Evolutionary conservation across 2,888 invertebrate genomes (phyloP), one percentile per base, ranked within the genome.

Genomic region (Helicoverpa assulta): DNA sequence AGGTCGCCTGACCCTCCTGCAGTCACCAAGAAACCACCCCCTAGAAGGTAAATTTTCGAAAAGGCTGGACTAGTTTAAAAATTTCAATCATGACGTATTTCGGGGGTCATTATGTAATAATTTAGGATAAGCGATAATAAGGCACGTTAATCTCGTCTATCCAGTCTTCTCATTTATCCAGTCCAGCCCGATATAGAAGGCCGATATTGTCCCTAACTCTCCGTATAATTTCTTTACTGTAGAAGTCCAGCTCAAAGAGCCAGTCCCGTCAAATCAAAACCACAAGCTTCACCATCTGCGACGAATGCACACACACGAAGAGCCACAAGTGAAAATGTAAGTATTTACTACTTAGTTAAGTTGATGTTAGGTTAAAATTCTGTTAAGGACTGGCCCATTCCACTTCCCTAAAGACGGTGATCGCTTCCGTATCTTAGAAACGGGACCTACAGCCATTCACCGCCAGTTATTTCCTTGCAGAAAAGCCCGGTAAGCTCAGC

Each of bases 311-410:
- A 88, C 4, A 83, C 88, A 0, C 78, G 89, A 70, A 89, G 87
- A 77, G 85, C 80, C 40, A 83, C 82, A 81, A 92, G 88, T 78
- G 93, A 92, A 82, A 95, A 90, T 84, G 94, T 93, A 86, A 90
- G 87, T 90, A 85, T 66, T 6, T 37, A 2, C 18, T 33, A 12
- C 2, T 2, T 26, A 26, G 2, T 26, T 26, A 26, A 26, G 26
- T 26, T 26, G 26, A 26, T 26, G 4, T 3, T 3, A 10, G 14
- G 8, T 8, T 33, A 33, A 10, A 14, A 40, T 14, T 10, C 12
- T 40, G 12, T 40, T 4, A 40, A 47, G 5, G n/a, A 47, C 5
- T 5, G 47, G n/a, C 47, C 6, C 40, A 47, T 16, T n/a, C n/a
- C 47, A 47, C 12, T n/a, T 16, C 5, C 47, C 16, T n/a, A n/a